Base-by-base conservation (phyloP, 2,113 vertebrate genomes). In the Oncorhynchus kisutch region DNA sequence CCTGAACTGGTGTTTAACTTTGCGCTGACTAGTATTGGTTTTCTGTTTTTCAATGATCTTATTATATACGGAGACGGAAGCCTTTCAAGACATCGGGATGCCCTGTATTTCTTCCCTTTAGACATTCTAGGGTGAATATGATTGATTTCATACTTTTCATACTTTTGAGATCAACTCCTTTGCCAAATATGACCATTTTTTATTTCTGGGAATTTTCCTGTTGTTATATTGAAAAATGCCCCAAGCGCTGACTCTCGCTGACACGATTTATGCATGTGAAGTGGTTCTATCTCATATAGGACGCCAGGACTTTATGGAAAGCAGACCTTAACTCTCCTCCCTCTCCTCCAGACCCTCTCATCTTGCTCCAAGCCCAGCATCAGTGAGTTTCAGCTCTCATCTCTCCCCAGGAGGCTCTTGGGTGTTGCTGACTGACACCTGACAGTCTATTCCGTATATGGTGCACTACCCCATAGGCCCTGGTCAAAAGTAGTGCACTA, bases 241-340 rank as follows among this genome's bases (percentile, higher is more conserved):
- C 12, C 4, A 68, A 87, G 85, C 81, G 84, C 82, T 75, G 66
- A 87, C 82, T 81, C 84, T 90, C 87, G 82, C 77, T 67, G 14
- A 78, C 75, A 84, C 81, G 67, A 92, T 92, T 92, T 92, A 92
- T 90, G 90, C 87, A 89, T 85, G 87, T 89, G 84, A 91, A 87
- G 88, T 85, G 70, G 72, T 82, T 83, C 87, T 86, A 87, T 87
- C 88, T 91, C 83, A 45, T 45, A 82, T 80, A 82, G 78, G 84
- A 91, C 81, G 86, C 85, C 86, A 89, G 86, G 57, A 62, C 81
- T 89, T 92, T 91, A 93, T 93, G 87, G 83, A 93, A 91, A 92
- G 86, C 90, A 93, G 92, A 84, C 87, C 82, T 48, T 86, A 71
- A 65, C 39, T 39, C 39, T 39, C 39, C 39, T 39, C 39, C 39